Percentiles rank a stretch among this genome's conserved stretches.
phyloP scores from a whole-genome alignment of 37 sponge, comb jelly and placozoan species.

The Dysidea cf. avara region DNA sequence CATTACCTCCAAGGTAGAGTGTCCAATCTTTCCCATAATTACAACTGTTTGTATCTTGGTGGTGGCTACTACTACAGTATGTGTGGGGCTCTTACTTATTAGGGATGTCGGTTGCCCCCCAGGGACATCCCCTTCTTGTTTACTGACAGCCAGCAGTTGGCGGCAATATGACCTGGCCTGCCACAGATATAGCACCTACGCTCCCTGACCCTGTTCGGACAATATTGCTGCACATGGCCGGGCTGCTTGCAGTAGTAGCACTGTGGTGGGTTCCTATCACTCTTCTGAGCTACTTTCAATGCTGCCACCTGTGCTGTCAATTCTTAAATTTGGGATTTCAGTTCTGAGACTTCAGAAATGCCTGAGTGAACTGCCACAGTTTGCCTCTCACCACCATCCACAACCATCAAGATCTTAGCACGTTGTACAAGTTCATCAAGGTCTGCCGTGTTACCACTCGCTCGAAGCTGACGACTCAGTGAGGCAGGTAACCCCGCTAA shows the following conservation, averaged over 20 bases:
- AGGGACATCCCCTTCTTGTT: too few species aligned
- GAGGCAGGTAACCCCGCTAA: too few species aligned
- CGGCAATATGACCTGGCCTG: slow-evolving; percentile 8
- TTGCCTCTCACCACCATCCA: neutral
- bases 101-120: too few species aligned
- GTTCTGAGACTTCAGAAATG: neutral
- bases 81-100: too few species aligned
- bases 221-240: slow-evolving; percentile 9
- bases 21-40: too few species aligned
- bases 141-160: too few species aligned
- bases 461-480: too few species aligned
- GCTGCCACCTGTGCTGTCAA: slow-evolving; percentile 36
- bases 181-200: slow-evolving; percentile 23
- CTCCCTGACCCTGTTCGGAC: neutral
- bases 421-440: slow-evolving; percentile 20
- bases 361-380: neutral
- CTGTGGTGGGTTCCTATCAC: neutral
- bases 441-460: slow-evolving; percentile 14
- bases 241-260: slow-evolving; percentile 15
- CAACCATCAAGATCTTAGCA: slow-evolving; percentile 23
- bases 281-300: neutral
- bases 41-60: too few species aligned
- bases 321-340: neutral
- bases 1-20: too few species aligned
- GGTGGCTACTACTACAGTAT: too few species aligned